These are phyloP conservation scores for Mallotus villosus DNA, from an alignment of 2,797 vertebrate species.

Conservation along the genomic window DNA sequence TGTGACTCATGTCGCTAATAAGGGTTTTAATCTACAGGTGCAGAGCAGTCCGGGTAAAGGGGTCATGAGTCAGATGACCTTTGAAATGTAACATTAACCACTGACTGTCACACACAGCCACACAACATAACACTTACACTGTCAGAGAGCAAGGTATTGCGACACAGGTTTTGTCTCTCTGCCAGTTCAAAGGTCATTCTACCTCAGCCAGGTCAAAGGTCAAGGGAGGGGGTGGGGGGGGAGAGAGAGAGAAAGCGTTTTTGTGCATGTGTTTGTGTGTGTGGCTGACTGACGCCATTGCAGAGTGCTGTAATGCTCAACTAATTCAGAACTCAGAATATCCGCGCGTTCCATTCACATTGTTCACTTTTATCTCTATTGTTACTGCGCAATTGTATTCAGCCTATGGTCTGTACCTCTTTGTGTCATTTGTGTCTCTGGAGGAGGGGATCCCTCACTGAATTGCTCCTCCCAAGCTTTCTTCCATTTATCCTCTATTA, in stretches of 20 bases:
- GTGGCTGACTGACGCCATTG: too few relatives aligned
- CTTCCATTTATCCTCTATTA: too few relatives aligned
- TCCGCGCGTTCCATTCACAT: too few relatives aligned
- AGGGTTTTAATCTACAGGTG: constrained; percentile 58
- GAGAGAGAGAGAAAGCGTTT: background rate
- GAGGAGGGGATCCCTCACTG: too few relatives aligned
- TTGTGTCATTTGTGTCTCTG: too few relatives aligned
- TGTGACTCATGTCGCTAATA: constrained; percentile 63
- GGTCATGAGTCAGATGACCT: constrained; percentile 54
- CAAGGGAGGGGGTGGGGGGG: constrained; percentile 12
- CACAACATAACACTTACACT: constrained; percentile 9
- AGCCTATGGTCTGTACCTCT: too few relatives aligned
- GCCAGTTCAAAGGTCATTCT: constrained; percentile 6
- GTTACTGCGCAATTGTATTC: too few relatives aligned
- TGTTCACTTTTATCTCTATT: too few relatives aligned
- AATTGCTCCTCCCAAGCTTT: too few relatives aligned
- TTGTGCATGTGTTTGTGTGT: too few relatives aligned
- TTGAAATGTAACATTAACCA: background rate
- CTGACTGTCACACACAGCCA: background rate
- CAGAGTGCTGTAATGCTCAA: too few relatives aligned
- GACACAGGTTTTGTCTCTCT: background rate
- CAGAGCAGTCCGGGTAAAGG: constrained; percentile 45
- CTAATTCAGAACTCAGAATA: too few relatives aligned
- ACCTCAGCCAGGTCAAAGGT: constrained; percentile 44
- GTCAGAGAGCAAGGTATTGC: constrained; percentile 2